Percentiles rank a stretch among this genome's conserved stretches.
These are phyloP conservation scores for Glaucopsyche alexis DNA, from an alignment of 2,888 invertebrate genomes.

Conservation along the genomic window DNA sequence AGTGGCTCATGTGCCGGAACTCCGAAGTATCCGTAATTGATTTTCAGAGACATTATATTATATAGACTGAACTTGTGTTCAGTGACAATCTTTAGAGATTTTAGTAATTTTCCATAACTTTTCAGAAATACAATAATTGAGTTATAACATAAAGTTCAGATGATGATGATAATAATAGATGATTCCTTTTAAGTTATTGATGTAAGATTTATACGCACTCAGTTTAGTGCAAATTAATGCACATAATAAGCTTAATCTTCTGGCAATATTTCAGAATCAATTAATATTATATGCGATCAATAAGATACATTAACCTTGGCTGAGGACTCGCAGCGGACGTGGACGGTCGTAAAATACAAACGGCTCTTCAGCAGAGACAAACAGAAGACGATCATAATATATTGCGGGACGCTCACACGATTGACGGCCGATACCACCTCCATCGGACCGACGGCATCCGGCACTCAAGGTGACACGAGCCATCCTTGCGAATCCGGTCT, in stretches of 20 bases:
- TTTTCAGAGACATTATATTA: too few species aligned
- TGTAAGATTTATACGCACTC: not conserved
- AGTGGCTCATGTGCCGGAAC: too few species aligned
- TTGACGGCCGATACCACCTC: conserved; percentile 74
- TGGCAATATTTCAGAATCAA: conserved; percentile 37
- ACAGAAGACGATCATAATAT: conserved; percentile 67
- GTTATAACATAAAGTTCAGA: too few species aligned
- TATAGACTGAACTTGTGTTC: conserved; percentile 38
- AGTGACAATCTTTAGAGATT: not conserved
- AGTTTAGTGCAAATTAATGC: not conserved
- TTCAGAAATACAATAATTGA: too few species aligned
- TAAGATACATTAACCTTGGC: conserved; percentile 64
- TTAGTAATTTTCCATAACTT: not conserved
- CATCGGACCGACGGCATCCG: conserved; percentile 68
- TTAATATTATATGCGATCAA: conserved; percentile 32
- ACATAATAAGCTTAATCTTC: not conserved
- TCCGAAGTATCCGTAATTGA: too few species aligned
- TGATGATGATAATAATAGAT: too few species aligned
- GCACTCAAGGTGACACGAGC: conserved; percentile 75
- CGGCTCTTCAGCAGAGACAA: conserved; percentile 64
- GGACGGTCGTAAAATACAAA: conserved; percentile 74
- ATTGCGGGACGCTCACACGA: conserved; percentile 70
- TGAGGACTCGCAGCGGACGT: conserved; percentile 69
- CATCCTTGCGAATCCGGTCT: conserved; percentile 73
- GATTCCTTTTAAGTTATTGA: not conserved